Conservation (phyloP, 1,140 invertebrate genomes). For the Planococcus citri region DNA sequence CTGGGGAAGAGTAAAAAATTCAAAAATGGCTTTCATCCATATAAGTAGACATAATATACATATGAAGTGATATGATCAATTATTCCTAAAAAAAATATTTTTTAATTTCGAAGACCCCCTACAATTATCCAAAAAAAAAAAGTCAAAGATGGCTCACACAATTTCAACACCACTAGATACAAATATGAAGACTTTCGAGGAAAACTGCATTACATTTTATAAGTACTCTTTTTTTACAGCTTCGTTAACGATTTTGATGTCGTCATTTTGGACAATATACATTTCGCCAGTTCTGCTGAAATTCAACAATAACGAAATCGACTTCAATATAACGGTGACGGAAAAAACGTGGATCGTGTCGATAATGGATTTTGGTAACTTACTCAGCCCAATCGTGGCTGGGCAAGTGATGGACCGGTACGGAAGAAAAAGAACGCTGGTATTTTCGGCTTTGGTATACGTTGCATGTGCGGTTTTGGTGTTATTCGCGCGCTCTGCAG, state of each 20-base stretch:
- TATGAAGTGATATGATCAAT: too few species aligned
- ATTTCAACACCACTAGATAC: too few species aligned
- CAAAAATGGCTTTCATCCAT: too few species aligned
- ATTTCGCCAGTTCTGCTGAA: conserved; percentile 17
- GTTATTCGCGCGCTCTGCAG: conserved; percentile 2
- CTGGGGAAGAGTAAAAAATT: too few species aligned
- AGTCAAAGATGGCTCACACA: too few species aligned
- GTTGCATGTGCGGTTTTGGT: conserved; percentile 41
- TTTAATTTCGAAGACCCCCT: too few species aligned
- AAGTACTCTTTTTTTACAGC: too few species aligned
- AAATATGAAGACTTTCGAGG: too few species aligned
- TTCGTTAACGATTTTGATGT: not conserved
- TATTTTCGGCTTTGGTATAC: conserved; percentile 44
- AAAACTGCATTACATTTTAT: too few species aligned
- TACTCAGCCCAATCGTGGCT: conserved; percentile 26
- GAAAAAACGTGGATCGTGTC: conserved; percentile 27
- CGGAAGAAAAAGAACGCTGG: conserved; percentile 55
- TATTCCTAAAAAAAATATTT: too few species aligned
- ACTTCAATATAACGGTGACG: conserved; percentile 15
- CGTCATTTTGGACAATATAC: not conserved
- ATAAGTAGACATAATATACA: too few species aligned
- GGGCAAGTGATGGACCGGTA: conserved; percentile 52
- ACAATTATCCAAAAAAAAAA: too few species aligned
- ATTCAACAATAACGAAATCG: conserved; percentile 22
- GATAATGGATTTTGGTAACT: conserved; percentile 28